phyloP scores from a whole-genome alignment of 1,140 invertebrate species.

The Brachionus rotundiformis region DNA sequence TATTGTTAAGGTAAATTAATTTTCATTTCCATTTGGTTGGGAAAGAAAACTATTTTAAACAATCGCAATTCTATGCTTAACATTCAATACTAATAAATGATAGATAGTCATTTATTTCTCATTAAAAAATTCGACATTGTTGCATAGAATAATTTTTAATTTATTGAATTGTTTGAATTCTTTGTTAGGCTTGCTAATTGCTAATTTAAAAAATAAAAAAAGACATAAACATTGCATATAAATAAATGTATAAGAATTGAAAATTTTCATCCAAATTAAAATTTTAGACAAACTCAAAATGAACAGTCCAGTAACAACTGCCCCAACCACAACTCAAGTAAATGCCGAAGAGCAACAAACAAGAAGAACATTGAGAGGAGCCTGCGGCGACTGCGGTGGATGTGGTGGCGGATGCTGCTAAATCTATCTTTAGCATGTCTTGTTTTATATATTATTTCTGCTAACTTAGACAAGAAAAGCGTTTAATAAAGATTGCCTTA shows the following conservation, averaged over 20 bases:
- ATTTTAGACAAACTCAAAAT: not conserved
- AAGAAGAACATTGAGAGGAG: not conserved
- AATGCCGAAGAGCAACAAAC: not conserved
- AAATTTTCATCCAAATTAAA: not conserved
- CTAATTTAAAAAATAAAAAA: not conserved
- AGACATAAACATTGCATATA: not conserved
- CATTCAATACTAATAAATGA: no score
- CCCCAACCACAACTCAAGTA: slow-evolving; percentile 24
- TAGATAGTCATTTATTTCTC: not conserved
- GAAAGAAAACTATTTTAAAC: no score
- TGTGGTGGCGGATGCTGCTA: not conserved
- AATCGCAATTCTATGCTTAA: no score
- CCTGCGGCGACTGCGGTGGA: not conserved
- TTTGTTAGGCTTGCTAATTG: not conserved
- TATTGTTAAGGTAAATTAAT: no score
- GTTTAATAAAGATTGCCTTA: not conserved
- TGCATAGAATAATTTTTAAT: not conserved
- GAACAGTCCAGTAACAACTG: not conserved
- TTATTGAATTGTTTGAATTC: not conserved
- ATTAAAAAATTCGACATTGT: not conserved
- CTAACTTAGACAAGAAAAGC: not conserved
- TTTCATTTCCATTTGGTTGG: no score
- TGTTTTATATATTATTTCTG: not conserved
- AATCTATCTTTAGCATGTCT: not conserved
- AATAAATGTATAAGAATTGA: not conserved